These are phyloP conservation scores for Ganaspis brasiliensis DNA, from an alignment of 2,888 invertebrate genomes.

Conservation along the genomic window DNA sequence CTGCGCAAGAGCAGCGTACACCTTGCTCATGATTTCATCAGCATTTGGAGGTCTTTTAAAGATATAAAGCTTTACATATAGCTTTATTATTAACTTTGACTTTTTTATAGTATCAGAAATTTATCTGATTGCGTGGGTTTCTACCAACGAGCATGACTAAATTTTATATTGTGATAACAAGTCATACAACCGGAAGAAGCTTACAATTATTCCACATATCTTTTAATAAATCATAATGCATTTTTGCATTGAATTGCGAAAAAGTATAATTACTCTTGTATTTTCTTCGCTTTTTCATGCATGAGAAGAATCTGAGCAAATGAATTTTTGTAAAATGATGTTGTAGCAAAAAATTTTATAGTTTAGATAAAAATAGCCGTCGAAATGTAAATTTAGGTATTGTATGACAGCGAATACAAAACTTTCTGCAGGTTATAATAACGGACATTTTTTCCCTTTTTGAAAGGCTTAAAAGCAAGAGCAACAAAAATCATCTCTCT, in stretches of 20 bases:
- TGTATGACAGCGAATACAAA: too few relatives aligned
- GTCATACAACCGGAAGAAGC: neutral
- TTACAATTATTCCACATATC: neutral
- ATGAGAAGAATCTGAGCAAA: neutral
- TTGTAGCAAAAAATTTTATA: too few relatives aligned
- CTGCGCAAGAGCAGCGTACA: neutral
- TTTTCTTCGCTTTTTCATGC: neutral
- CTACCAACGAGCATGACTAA: neutral
- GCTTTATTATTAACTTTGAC: slow-evolving; percentile 8
- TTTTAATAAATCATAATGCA: neutral
- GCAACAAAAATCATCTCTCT: too few relatives aligned
- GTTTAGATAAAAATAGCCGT: too few relatives aligned
- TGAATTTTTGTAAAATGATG: too few relatives aligned
- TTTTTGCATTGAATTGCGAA: neutral
- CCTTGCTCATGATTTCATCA: slow-evolving; percentile 14
- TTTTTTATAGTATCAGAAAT: slow-evolving; percentile 8
- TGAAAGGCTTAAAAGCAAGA: too few relatives aligned
- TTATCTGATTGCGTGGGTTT: slow-evolving; percentile 27
- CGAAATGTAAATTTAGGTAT: too few relatives aligned
- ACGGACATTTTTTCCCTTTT: too few relatives aligned
- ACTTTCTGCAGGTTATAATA: too few relatives aligned
- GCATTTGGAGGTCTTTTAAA: slow-evolving; percentile 6
- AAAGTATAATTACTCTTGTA: neutral
- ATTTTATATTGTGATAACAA: slow-evolving; percentile 8
- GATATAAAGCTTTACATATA: slow-evolving; percentile 1